Conservation (phyloP, 2,113 vertebrate genomes). For the Leptosomus discolor region DNA sequence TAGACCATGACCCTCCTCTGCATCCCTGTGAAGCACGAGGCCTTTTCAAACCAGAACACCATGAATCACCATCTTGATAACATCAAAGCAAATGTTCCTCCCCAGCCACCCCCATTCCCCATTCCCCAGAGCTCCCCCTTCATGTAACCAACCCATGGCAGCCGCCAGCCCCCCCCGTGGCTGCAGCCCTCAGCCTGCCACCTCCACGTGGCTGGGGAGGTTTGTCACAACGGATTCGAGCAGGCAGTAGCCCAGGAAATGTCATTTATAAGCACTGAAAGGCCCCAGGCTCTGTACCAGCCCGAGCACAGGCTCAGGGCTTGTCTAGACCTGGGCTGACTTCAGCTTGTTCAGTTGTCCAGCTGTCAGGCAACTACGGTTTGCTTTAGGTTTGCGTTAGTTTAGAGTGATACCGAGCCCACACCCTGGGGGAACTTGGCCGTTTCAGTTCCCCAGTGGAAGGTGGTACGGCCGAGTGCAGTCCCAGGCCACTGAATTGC, state of each 20-base stretch:
- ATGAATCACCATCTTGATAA: rapidly evolving
- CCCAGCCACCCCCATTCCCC: background rate
- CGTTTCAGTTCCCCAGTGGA: rapidly evolving
- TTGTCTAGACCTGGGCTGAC: background rate
- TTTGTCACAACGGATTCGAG: background rate
- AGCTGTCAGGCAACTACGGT: background rate
- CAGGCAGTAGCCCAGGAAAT: background rate
- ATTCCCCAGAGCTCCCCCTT: background rate
- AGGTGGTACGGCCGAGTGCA: background rate
- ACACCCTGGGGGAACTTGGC: rapidly evolving
- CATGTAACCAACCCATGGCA: background rate
- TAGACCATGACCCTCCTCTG: background rate
- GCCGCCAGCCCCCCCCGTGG: background rate
- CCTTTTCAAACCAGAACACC: background rate
- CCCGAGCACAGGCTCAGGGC: rapidly evolving
- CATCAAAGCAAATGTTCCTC: background rate
- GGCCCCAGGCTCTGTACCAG: background rate
- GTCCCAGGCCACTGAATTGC: background rate
- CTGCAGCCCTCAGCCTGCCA: background rate
- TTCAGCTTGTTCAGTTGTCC: background rate
- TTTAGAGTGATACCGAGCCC: background rate
- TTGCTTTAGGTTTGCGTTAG: background rate
- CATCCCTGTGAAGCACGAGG: background rate
- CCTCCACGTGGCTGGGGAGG: background rate
- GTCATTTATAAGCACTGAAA: background rate